Percentiles rank a stretch among this genome's conserved stretches.
These are phyloP conservation scores for Dryas iulia DNA, from an alignment of 1,140 invertebrate species.

Conservation along the genomic window DNA sequence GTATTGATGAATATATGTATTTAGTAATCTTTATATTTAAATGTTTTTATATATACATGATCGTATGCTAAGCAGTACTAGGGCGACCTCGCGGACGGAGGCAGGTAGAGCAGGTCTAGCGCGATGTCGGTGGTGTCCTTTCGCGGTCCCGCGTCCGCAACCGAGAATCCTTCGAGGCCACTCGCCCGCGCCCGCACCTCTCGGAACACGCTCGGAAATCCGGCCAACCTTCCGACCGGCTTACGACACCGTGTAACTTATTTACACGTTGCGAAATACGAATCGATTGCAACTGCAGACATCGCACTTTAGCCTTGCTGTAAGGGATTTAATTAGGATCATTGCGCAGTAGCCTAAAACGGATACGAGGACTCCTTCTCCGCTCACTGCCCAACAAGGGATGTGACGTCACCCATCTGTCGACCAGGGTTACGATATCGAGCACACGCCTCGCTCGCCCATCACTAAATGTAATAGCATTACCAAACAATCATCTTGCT, in stretches of 20 bases:
- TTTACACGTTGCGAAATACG: conserved; percentile 77
- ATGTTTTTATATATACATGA: background rate
- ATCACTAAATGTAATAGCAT: background rate
- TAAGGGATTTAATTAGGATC: conserved; percentile 79
- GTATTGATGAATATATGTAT: background rate
- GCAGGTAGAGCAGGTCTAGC: conserved; percentile 28
- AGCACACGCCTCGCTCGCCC: background rate
- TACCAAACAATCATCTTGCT: too few relatives aligned
- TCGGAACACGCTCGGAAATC: conserved; percentile 78
- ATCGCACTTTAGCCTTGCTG: conserved; percentile 76
- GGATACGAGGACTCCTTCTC: conserved; percentile 73
- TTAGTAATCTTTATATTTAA: background rate
- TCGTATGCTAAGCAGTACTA: background rate
- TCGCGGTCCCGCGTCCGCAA: conserved; percentile 62
- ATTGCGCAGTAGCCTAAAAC: conserved; percentile 71
- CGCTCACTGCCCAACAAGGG: conserved; percentile 69
- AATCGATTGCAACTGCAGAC: conserved; percentile 78
- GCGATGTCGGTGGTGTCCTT: conserved; percentile 54
- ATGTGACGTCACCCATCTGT: conserved; percentile 17
- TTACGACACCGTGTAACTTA: conserved; percentile 77
- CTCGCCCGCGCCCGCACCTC: conserved; percentile 40
- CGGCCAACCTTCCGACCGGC: conserved; percentile 78
- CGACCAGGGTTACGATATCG: background rate
- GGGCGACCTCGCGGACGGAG: conserved; percentile 28
- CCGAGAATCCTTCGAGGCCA: conserved; percentile 76